Evolutionary conservation across 2,888 invertebrate genomes (phyloP).

Genomic region (Pristionchus exspectatus): DNA sequence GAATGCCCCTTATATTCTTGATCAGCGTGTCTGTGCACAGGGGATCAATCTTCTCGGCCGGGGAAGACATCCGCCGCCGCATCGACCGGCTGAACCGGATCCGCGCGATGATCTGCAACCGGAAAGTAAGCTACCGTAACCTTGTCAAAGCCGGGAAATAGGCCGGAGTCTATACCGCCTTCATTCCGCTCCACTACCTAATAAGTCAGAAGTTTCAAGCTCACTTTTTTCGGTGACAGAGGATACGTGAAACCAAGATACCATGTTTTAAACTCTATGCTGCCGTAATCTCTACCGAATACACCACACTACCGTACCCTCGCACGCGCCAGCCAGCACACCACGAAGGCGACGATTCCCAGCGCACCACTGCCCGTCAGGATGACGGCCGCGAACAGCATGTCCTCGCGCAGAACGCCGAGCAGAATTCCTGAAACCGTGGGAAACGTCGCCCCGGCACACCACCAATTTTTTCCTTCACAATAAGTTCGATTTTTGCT

Average conservation of each 20-base stretch:
- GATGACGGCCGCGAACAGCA: conserved; percentile 62
- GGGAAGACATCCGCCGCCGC: neutral
- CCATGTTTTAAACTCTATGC: too few relatives aligned
- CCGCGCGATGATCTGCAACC: conserved; percentile 25
- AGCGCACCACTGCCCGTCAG: conserved; percentile 64
- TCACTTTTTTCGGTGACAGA: too few relatives aligned
- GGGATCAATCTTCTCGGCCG: conserved; percentile 41
- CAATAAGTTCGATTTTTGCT: neutral
- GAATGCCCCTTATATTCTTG: conserved; percentile 75
- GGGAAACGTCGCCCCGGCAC: conserved; percentile 13
- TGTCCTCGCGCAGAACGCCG: conserved; percentile 63
- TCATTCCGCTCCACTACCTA: too few relatives aligned
- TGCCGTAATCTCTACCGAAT: too few relatives aligned
- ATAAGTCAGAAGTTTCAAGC: too few relatives aligned
- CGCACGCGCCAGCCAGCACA: conserved; percentile 65
- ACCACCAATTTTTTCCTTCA: neutral
- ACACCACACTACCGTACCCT: conserved; percentile 59
- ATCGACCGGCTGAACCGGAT: neutral
- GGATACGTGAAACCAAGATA: too few relatives aligned
- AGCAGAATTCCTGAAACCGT: conserved; percentile 57
- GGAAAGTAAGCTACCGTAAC: neutral
- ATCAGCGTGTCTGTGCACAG: conserved; percentile 69
- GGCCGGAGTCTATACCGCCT: too few relatives aligned
- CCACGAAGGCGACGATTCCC: conserved; percentile 66
- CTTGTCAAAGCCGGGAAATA: too few relatives aligned